Percentiles rank a stretch among this genome's conserved stretches.
Evolutionary conservation across 1,140 invertebrate genomes (phyloP).

Genomic region (Pogonus chalceus): DNA sequence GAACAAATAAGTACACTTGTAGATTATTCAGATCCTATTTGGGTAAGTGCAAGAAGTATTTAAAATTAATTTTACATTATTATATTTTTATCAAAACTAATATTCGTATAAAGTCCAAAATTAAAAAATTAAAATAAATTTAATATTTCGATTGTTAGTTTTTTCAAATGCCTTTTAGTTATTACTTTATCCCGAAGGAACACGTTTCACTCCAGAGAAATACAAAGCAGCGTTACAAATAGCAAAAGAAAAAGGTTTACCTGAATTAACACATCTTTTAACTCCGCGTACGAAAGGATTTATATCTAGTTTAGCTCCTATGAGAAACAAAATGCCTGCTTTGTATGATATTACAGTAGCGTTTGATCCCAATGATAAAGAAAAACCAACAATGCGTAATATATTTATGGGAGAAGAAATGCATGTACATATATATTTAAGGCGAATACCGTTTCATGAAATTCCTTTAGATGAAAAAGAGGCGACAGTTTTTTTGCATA

Average conservation of each 20-base stretch:
- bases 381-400: constrained; percentile 68
- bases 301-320: constrained; percentile 57
- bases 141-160: too few species aligned
- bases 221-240: constrained; percentile 80
- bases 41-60: too few species aligned
- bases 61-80: too few species aligned
- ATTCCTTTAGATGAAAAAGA: constrained; percentile 71
- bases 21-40: constrained; percentile 80
- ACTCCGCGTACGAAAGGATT: constrained; percentile 91
- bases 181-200: constrained; percentile 89
- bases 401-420: constrained; percentile 69
- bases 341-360: constrained; percentile 78
- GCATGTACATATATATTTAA: constrained; percentile 66
- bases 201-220: constrained; percentile 80
- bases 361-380: constrained; percentile 56
- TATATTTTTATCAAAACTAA: too few species aligned
- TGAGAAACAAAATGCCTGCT: constrained; percentile 64
- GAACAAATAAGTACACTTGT: constrained; percentile 69
- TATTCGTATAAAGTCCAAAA: too few species aligned
- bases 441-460: constrained; percentile 68
- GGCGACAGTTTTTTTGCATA: constrained; percentile 69
- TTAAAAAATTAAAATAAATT: too few species aligned
- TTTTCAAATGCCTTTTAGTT: constrained; percentile 61
- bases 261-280: constrained; percentile 78
- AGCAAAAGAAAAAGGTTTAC: constrained; percentile 74